Evolutionary conservation across 2,113 vertebrate species (phyloP), one percentile per base, ranked within the genome.

Genomic region (Smithornis capensis): DNA sequence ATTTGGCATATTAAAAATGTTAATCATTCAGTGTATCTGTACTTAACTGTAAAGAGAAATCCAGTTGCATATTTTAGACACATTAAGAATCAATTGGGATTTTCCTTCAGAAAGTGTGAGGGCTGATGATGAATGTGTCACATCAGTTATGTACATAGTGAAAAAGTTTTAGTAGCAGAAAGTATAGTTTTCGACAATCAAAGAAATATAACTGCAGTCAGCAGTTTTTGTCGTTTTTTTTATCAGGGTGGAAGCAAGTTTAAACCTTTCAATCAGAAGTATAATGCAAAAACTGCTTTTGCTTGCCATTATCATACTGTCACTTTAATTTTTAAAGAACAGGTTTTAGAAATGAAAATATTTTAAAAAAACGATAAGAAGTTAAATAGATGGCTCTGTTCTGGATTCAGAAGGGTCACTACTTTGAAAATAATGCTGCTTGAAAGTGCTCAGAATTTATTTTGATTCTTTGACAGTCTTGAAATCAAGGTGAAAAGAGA

Each of bases 1-100:
- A 18, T 45, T 83, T n/a, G 27, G 10, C n/a, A 29, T 82, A 91
- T 69, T 76, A 78, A 94, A 69, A 95, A 50, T 62, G 15, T 75
- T 95, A 79, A 73, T 92, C 81, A 75, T 85, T 89, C 94, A 92
- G 70, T 68, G 40, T 82, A 52, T 83, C 68, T 69, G 59, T 79
- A 77, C 80, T 95, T 92, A 92, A 91, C 57, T 83, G 77, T 70
- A 86, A 94, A 87, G 82, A 95, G 76, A 95, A 96, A 95, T 47
- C 49, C 42, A 65, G 17, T 42, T 83, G 17, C n/a, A 53, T 38
- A 79, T 69, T 94, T 97, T 78, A 90, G 55, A 73, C 65, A 78
- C 59, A 31, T 4, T 69, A 95, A 94, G 79, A 93, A 83, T 87
- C 47, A 68, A 23, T 27, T 73, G 29, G 4, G 10, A 4, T 37